Evolutionary conservation across 2,797 vertebrate genomes (phyloP), one percentile per base, ranked within the genome.

Genomic region (Podarcis siculus): DNA sequence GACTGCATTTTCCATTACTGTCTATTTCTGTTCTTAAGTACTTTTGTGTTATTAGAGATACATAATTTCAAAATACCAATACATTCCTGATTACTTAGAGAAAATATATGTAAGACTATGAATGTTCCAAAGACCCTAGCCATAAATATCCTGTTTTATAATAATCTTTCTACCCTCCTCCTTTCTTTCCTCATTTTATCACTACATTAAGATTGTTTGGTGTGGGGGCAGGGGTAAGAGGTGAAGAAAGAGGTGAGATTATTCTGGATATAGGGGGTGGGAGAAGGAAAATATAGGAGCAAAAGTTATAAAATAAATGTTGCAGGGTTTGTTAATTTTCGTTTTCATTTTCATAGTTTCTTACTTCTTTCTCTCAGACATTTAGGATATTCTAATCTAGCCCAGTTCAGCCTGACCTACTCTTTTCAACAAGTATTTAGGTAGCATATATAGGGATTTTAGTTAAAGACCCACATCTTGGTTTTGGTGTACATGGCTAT

Each of bases 1-100:
- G 98, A 98, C 97, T 98, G 98, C 98, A 97, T 98, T 98, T 98
- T 97, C 98, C 98, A 98, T 99, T 99, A 99, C 98, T 98, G 98
- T 98, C 98, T 97, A 96, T 98, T 98, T 97, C 98, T 97, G 97
- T 97, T 97, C 97, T 98, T 98, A 98, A 98, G 97, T 98, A 98
- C 97, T 98, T 98, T 97, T 97, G 98, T 98, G 97, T 97, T 97
- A 97, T 98, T 98, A 98, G 97, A 98, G 97, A 98, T 97, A 97
- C 95, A 96, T 98, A 97, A 97, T 98, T 98, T 98, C 96, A 97
- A 97, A 97, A 97, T 97, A 97, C 97, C 96, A 96, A 97, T 97
- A 97, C 95, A 95, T 96, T 97, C 95, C 95, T 97, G 96, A 97
- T 97, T 97, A 96, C 95, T 95, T 96, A 95, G 95, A 94, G 94